A percentile compares a stretch with the other conserved stretches of the same genome.
Conservation (phyloP, 2,113 vertebrate species). For the Sander vitreus region DNA sequence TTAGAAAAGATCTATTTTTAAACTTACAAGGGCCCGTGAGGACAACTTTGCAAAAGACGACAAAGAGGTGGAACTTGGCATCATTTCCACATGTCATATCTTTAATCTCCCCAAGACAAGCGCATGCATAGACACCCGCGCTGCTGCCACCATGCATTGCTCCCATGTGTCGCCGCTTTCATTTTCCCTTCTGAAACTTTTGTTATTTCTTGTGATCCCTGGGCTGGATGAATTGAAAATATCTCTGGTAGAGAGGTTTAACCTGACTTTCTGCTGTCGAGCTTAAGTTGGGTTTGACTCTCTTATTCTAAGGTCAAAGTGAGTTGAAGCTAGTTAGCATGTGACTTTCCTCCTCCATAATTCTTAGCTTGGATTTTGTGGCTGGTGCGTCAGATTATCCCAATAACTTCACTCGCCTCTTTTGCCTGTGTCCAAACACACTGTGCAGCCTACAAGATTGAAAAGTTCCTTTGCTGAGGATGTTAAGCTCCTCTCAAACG, state of each 20-base stretch:
- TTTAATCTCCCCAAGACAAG: conserved; percentile 56
- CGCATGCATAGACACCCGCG: conserved; percentile 33
- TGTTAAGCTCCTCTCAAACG: conserved; percentile 47
- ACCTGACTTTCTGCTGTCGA: conserved; percentile 51
- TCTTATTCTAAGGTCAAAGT: conserved; percentile 65
- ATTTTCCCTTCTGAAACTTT: conserved; percentile 65
- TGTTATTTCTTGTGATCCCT: conserved; percentile 66
- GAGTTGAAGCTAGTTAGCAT: conserved; percentile 12
- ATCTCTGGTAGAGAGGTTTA: conserved; percentile 36
- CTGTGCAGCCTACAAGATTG: conserved; percentile 34
- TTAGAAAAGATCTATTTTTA: conserved; percentile 82
- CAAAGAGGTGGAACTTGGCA: conserved; percentile 69
- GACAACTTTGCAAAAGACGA: conserved; percentile 58
- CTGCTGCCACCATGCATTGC: conserved; percentile 26
- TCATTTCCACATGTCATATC: conserved; percentile 68
- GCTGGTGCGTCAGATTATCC: conserved; percentile 39
- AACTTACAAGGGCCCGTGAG: conserved; percentile 59
- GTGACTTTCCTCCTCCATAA: conserved; percentile 26
- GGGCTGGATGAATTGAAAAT: conserved; percentile 54
- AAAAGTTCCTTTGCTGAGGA: conserved; percentile 47
- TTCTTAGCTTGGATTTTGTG: conserved; percentile 28
- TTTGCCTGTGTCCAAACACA: conserved; percentile 47
- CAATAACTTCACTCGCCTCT: conserved; percentile 23
- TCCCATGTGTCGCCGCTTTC: conserved; percentile 61
- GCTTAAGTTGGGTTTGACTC: conserved; percentile 52